Evolutionary conservation across 2,888 invertebrate genomes (phyloP).

Genomic region (Ophion slaviceki): DNA sequence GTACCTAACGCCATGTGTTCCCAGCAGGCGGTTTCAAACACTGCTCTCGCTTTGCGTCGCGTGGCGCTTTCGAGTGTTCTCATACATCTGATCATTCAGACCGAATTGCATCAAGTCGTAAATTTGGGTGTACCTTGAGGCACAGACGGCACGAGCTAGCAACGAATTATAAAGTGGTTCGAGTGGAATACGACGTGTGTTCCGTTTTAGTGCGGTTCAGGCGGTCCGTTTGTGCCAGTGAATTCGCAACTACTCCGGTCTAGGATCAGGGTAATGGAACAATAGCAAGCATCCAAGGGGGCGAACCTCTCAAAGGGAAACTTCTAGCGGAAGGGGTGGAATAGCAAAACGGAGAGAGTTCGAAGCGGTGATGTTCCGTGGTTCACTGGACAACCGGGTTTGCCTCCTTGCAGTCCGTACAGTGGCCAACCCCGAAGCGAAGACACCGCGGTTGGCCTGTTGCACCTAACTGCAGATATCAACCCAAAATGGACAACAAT

Average conservation of each 20-base stretch:
- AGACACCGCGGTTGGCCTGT: constrained; percentile 53
- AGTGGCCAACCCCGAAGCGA: constrained; percentile 50
- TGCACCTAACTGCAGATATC: constrained; percentile 43
- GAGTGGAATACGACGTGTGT: constrained; percentile 20
- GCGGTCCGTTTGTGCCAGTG: constrained; percentile 23
- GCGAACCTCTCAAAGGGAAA: constrained; percentile 46
- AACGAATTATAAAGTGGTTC: constrained; percentile 12
- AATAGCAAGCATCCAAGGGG: constrained; percentile 11
- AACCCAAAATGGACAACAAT: constrained; percentile 28
- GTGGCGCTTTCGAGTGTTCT: not conserved
- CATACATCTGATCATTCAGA: not conserved
- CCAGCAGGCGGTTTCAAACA: too few relatives aligned
- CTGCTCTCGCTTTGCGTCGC: too few relatives aligned
- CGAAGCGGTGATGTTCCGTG: constrained; percentile 42
- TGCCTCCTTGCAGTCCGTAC: constrained; percentile 18
- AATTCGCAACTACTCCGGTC: constrained; percentile 42
- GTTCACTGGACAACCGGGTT: constrained; percentile 45
- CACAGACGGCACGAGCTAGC: not conserved
- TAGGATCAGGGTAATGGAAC: constrained; percentile 29
- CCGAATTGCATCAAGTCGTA: not conserved
- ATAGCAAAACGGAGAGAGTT: constrained; percentile 29
- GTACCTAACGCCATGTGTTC: too few relatives aligned
- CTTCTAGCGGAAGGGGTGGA: constrained; percentile 24
- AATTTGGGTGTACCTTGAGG: too few relatives aligned
- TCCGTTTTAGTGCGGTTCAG: constrained; percentile 45